Conservation (phyloP, 2,888 invertebrate genomes). For the Lithophane ornitopus region DNA sequence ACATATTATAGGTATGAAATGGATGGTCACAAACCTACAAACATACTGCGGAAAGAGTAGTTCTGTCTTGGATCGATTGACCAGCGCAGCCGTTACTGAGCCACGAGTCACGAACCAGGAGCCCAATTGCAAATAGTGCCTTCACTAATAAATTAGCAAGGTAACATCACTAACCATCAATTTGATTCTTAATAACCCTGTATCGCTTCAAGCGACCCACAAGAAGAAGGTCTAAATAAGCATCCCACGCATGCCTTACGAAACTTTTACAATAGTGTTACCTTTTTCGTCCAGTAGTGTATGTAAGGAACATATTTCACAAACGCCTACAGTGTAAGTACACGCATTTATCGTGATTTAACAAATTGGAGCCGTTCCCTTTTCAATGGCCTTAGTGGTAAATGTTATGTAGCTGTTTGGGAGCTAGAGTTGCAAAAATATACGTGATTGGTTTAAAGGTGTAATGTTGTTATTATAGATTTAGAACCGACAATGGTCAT, state of each 20-base stretch:
- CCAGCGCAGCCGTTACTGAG: background rate
- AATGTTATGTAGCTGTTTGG: slow-evolving; percentile 1
- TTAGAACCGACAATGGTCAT: background rate
- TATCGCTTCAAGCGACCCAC: background rate
- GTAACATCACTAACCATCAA: background rate
- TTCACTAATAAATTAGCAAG: slow-evolving; percentile 8
- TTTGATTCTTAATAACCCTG: background rate
- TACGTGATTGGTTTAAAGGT: background rate
- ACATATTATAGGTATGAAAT: no score
- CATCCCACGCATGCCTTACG: slow-evolving; percentile 6
- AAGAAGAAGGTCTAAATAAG: background rate
- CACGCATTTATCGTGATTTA: slow-evolving; percentile 61
- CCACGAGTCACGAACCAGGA: no score
- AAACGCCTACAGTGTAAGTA: slow-evolving; percentile 50
- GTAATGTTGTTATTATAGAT: background rate
- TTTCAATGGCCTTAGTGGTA: slow-evolving; percentile 56
- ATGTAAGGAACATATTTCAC: slow-evolving; percentile 50
- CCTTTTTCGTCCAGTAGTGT: slow-evolving; percentile 20
- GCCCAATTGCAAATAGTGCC: background rate
- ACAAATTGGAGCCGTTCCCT: slow-evolving; percentile 67
- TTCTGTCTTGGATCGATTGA: background rate
- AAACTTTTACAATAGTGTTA: slow-evolving; percentile 27
- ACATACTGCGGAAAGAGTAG: background rate
- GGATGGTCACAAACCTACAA: background rate
- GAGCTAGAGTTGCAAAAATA: slow-evolving; percentile 21